Conservation (phyloP, 2,888 invertebrate genomes). For the Smittia aterrima region DNA sequence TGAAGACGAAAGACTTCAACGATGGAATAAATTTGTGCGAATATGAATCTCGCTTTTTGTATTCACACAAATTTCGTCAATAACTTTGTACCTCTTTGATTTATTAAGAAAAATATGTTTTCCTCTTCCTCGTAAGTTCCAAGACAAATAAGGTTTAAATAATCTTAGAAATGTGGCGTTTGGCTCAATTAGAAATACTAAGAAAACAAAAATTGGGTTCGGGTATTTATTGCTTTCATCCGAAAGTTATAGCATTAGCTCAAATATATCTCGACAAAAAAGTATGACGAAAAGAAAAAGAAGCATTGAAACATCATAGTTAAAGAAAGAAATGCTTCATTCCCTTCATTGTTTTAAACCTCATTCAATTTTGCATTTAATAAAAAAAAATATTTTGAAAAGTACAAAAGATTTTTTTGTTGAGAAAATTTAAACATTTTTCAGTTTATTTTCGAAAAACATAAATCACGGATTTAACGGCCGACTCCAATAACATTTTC, state of each 20-base stretch:
- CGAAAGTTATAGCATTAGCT: background rate
- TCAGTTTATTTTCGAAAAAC: too few relatives aligned
- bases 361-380: too few relatives aligned
- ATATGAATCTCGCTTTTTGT: slow-evolving; percentile 16
- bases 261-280: background rate
- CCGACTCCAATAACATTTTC: too few relatives aligned
- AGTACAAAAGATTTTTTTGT: too few relatives aligned
- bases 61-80: slow-evolving; percentile 25
- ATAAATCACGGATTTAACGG: too few relatives aligned
- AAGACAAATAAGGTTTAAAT: background rate
- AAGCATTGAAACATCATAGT: background rate
- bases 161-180: background rate
- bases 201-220: background rate
- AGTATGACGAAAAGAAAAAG: background rate
- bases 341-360: too few relatives aligned
- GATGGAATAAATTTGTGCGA: slow-evolving; percentile 32
- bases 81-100: slow-evolving; percentile 14
- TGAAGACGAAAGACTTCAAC: slow-evolving; percentile 27
- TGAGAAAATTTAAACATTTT: too few relatives aligned
- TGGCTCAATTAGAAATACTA: background rate
- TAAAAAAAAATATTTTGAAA: too few relatives aligned
- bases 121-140: background rate
- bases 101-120: too few relatives aligned
- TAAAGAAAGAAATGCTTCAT: too few relatives aligned
- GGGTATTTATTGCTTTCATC: slow-evolving; percentile 6